phyloP scores from a whole-genome alignment of 2,888 invertebrate species.

The Aphodius granarius region DNA sequence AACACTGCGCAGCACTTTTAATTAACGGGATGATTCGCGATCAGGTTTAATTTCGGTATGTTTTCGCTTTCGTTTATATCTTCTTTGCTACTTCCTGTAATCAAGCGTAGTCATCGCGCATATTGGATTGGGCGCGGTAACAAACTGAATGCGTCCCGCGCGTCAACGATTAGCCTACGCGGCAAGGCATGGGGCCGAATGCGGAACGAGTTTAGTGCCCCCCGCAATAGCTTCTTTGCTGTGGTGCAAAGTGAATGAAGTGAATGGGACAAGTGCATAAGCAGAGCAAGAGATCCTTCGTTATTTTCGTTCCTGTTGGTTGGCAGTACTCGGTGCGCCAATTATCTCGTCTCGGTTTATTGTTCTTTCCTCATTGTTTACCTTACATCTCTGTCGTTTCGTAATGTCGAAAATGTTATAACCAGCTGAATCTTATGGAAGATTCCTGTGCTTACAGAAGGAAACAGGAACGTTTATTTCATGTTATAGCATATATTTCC shows the following conservation, averaged over 20 bases:
- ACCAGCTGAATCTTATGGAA: background rate
- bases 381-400: background rate
- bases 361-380: background rate
- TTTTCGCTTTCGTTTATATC: conserved; percentile 6
- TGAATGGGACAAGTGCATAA: conserved; percentile 11
- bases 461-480: background rate
- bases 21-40: background rate
- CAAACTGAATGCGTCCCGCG: conserved; percentile 24
- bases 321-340: background rate
- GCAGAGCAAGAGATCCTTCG: background rate
- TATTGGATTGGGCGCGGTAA: conserved; percentile 34
- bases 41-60: background rate
- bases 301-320: background rate
- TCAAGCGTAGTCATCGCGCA: conserved; percentile 36
- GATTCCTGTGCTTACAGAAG: background rate
- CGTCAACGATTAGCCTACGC: conserved; percentile 18
- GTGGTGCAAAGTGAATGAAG: conserved; percentile 11
- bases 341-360: background rate
- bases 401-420: background rate
- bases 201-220: conserved; percentile 32
- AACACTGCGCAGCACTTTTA: conserved; percentile 2
- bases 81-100: conserved; percentile 35
- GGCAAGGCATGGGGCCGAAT: conserved; percentile 12
- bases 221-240: conserved; percentile 18
- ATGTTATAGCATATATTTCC: background rate